phyloP scores from a whole-genome alignment of 2,888 invertebrate genomes.

The Drosophila differens region DNA sequence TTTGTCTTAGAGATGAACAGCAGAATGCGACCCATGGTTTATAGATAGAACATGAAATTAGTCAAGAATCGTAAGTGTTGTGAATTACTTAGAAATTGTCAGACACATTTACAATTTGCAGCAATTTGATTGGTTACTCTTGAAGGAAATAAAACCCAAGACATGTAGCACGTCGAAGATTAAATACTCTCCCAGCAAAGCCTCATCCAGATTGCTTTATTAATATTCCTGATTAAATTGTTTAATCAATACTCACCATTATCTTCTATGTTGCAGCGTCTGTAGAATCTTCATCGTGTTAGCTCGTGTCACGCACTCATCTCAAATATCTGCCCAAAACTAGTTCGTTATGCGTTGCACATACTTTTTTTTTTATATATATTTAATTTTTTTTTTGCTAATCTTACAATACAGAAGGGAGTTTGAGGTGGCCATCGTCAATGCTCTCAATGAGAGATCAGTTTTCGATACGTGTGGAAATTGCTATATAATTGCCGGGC shows the following conservation, averaged over 20 bases:
- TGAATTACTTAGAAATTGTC: background rate
- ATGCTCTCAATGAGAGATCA: conserved; percentile 71
- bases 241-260: background rate
- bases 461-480: conserved; percentile 79
- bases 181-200: background rate
- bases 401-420: conserved; percentile 47
- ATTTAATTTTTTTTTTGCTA: conserved; percentile 37
- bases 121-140: background rate
- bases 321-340: conserved; percentile 9
- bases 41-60: background rate
- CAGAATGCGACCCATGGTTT: background rate
- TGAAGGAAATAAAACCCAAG: background rate
- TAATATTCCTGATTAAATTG: background rate
- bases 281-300: background rate
- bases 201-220: background rate
- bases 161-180: background rate
- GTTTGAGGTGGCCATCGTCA: background rate
- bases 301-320: background rate
- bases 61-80: background rate
- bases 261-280: background rate
- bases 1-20: conserved; percentile 7
- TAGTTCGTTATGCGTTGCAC: conserved; percentile 32
- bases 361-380: background rate
- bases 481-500: conserved; percentile 77
- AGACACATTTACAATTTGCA: background rate